Conservation (phyloP, 2,888 invertebrate species). For the Drosophila merina region DNA sequence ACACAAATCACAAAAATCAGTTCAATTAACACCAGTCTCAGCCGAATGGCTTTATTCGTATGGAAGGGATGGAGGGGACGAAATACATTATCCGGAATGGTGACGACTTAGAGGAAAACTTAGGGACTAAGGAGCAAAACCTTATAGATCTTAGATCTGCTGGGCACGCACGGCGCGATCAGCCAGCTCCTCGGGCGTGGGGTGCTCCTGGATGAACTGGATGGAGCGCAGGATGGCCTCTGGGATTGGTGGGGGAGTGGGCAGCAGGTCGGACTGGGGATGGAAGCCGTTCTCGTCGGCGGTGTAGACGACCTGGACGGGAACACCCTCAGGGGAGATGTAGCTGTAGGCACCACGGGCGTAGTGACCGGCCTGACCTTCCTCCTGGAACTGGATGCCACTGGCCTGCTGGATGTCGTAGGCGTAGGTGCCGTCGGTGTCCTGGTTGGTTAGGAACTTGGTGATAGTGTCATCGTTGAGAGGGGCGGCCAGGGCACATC, state of each 20-base stretch:
- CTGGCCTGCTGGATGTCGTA: slow-evolving; percentile 85
- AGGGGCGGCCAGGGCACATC: slow-evolving; percentile 48
- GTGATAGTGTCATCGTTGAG: slow-evolving; percentile 35
- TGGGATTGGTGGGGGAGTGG: slow-evolving; percentile 81
- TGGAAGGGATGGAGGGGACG: slow-evolving; percentile 15
- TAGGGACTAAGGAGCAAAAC: slow-evolving; percentile 6
- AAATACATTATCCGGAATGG: slow-evolving; percentile 9
- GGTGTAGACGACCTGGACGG: slow-evolving; percentile 66
- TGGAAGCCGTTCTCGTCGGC: slow-evolving; percentile 81
- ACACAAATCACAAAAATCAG: slow-evolving; percentile 55
- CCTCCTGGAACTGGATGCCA: slow-evolving; percentile 85
- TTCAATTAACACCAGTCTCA: slow-evolving; percentile 46
- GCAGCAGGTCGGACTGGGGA: slow-evolving; percentile 76
- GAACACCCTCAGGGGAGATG: slow-evolving; percentile 78
- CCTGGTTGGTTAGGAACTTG: slow-evolving; percentile 45
- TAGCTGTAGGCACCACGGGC: slow-evolving; percentile 78
- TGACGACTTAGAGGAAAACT: slow-evolving; percentile 19
- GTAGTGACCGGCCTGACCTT: slow-evolving; percentile 85
- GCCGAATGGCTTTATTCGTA: slow-evolving; percentile 48
- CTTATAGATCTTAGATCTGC: slow-evolving; percentile 49
- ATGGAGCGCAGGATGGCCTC: slow-evolving; percentile 68
- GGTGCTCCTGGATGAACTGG: slow-evolving; percentile 72
- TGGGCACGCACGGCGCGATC: slow-evolving; percentile 67
- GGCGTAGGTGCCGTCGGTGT: slow-evolving; percentile 83
- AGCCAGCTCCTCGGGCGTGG: slow-evolving; percentile 76